Evolutionary conservation across 2,113 vertebrate genomes (phyloP), one percentile per base, ranked within the genome.

Genomic region (Balaeniceps rex): DNA sequence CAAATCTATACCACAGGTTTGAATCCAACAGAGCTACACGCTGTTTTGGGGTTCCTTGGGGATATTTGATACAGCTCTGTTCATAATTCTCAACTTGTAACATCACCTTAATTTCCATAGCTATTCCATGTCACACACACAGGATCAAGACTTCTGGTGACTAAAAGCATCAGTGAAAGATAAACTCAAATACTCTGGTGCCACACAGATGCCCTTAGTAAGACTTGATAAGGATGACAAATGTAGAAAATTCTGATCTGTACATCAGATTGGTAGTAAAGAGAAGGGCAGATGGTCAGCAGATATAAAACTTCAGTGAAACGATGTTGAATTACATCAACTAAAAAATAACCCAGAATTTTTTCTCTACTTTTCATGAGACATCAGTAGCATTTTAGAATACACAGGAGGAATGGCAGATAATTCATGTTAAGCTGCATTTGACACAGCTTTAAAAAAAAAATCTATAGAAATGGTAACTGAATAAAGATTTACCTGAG

Each of bases 401-500:
- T 7, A 66, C 29, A 79, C 7, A 49, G 34, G 12, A 84, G 33
- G 34, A 68, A 65, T 12, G 5, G 24, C 26, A 93, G 10, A 71
- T 44, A 80, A 90, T 21, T 93, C 1, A 87, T 86, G 90, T 75
- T 72, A 84, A 79, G 49, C 9, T 49, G 52, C 44, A 65, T n/a
- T 54, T 63, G 54, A 36, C 2, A 12, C 3, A 25, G 15, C 38
- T 94, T 93, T 18, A 34, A 69, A 51, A 44, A 23, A 42, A 65
- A 25, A n/a, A n/a, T 7, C 9, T 64, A 8, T 28, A 69, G 79
- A 80, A 82, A 91, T 0, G 3, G 19, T 51, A 82, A 40, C 4
- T 0, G 0, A 90, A 74, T 69, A 68, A 57, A 88, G n/a, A 94
- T 97, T 94, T 98, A 99, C 99, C 99, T 99, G 99, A 98, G 99